Evolutionary conservation across 2,888 invertebrate genomes (phyloP).

Genomic region (Euplagia quadripunctaria): DNA sequence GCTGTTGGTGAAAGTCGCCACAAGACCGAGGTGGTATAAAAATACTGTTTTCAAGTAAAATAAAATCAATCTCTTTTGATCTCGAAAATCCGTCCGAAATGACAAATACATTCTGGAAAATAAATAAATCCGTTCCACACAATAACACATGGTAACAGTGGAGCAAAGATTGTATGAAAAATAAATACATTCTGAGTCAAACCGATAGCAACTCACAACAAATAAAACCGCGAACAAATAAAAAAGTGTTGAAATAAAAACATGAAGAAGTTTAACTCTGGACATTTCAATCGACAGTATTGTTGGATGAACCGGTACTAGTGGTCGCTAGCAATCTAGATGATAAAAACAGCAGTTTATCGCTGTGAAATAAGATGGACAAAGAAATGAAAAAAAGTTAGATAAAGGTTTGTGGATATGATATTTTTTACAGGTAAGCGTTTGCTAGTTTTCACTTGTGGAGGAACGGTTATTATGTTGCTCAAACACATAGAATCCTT

Average conservation of each 20-base stretch:
- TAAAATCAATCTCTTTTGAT: too few species aligned
- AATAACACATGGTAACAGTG: conserved; percentile 31
- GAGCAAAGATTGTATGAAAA: conserved; percentile 45
- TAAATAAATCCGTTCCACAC: background rate
- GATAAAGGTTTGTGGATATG: too few species aligned
- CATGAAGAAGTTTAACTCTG: conserved; percentile 41
- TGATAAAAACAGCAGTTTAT: too few species aligned
- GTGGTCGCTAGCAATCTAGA: conserved; percentile 21
- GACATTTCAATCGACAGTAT: conserved; percentile 45
- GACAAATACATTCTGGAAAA: background rate
- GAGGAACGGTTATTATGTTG: too few species aligned
- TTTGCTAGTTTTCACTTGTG: too few species aligned
- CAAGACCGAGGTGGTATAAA: too few species aligned
- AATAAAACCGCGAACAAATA: conserved; percentile 50
- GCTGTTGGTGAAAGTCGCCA: too few species aligned
- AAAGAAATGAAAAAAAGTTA: too few species aligned
- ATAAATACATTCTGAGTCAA: conserved; percentile 52
- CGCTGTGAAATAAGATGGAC: too few species aligned
- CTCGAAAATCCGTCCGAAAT: background rate
- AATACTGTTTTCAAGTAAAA: too few species aligned
- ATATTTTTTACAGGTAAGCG: too few species aligned
- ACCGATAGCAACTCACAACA: conserved; percentile 47
- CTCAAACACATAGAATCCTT: too few species aligned
- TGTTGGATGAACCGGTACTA: conserved; percentile 40
- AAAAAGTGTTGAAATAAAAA: conserved; percentile 46